Conservation (phyloP, 2,113 vertebrate species). For the Porphyrio hochstetteri region DNA sequence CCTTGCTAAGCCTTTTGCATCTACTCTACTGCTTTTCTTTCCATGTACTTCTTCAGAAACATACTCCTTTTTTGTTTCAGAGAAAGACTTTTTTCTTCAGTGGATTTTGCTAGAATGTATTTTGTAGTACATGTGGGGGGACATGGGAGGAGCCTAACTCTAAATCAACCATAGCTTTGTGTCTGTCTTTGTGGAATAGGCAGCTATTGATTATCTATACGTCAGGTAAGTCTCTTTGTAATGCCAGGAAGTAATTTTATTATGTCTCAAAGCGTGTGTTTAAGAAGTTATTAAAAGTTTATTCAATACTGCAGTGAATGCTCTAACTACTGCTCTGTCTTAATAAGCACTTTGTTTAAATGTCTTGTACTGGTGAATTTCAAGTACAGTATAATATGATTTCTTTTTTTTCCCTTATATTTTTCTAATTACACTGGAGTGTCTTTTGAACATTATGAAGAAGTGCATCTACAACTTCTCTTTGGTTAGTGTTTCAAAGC, state of each 20-base stretch:
- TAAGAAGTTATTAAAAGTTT: conserved; percentile 55
- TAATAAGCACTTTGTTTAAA: not conserved
- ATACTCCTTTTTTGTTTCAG: not conserved
- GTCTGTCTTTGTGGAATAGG: conserved; percentile 17
- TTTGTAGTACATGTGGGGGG: not conserved
- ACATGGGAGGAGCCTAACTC: no score
- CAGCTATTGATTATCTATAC: conserved; percentile 47
- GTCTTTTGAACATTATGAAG: not conserved
- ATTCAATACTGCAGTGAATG: not conserved
- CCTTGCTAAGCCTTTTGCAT: not conserved
- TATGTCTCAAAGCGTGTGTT: conserved; percentile 17
- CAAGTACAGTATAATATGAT: not conserved
- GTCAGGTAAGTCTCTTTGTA: conserved; percentile 19
- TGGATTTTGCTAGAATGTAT: not conserved
- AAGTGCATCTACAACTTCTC: not conserved
- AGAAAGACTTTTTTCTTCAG: not conserved
- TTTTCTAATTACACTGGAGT: not conserved
- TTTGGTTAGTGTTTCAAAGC: not conserved
- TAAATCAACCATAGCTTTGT: not conserved
- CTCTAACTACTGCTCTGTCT: not conserved
- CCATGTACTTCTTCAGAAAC: not conserved
- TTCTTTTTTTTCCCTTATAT: fast-evolving
- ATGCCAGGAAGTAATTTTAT: conserved; percentile 36
- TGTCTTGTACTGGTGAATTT: not conserved
- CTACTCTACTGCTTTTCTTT: not conserved